A percentile compares a stretch with the other conserved stretches of the same genome.
These are phyloP conservation scores for Trochalopteron elliotii DNA, from an alignment of 2,113 vertebrate genomes.

Conservation along the genomic window DNA sequence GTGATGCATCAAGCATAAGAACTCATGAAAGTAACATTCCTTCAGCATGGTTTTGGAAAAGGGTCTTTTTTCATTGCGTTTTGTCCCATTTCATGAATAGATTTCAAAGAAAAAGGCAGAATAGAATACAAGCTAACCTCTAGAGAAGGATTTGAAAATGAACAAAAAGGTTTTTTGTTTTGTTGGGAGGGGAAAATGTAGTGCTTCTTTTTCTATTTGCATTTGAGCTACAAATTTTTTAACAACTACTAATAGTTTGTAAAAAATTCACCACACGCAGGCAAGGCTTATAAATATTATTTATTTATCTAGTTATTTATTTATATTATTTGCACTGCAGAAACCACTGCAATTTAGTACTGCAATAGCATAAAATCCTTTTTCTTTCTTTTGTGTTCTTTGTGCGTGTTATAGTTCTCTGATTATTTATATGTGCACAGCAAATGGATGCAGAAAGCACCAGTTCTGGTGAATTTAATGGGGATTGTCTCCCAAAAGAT, in stretches of 20 bases:
- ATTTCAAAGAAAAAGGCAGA: background rate
- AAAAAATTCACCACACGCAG: background rate
- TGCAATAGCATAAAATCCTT: background rate
- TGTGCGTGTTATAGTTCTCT: background rate
- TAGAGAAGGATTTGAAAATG: background rate
- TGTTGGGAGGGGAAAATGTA: background rate
- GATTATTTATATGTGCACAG: slow-evolving; percentile 6
- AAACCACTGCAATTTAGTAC: background rate
- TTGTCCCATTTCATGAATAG: background rate
- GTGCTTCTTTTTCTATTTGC: background rate
- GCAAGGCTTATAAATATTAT: background rate
- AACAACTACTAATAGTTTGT: background rate
- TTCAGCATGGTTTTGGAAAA: background rate
- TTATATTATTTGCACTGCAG: background rate
- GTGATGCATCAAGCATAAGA: background rate
- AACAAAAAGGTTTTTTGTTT: background rate
- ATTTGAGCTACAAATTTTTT: background rate
- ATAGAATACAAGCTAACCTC: background rate
- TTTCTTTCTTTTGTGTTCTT: background rate
- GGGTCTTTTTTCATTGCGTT: background rate
- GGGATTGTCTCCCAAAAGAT: background rate
- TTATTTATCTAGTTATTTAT: background rate
- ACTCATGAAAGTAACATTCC: background rate
- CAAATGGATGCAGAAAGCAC: background rate
- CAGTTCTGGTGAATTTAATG: background rate